Percentiles rank a stretch among this genome's conserved stretches.
phyloP scores from a whole-genome alignment of 2,797 vertebrate genomes.

The Ptychobarbus kaznakovi region DNA sequence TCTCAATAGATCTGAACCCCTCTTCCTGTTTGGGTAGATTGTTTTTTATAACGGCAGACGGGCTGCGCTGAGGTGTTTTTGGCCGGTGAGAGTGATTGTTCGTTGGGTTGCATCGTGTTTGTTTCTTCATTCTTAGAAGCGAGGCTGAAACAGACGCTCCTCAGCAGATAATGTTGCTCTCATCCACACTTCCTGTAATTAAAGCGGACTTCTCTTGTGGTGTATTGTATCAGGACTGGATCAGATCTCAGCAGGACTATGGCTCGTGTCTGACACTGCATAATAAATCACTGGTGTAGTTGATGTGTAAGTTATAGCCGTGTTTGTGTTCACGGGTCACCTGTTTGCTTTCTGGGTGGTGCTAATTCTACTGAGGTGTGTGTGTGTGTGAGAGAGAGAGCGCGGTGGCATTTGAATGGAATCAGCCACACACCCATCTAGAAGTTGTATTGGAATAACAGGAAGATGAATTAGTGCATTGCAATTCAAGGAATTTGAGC shows the following conservation, averaged over 20 bases:
- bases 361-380: neutral
- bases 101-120: neutral
- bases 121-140: conserved; percentile 6
- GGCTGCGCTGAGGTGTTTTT: no score
- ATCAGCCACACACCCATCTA: neutral
- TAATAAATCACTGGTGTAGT: conserved; percentile 3
- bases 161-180: conserved; percentile 9
- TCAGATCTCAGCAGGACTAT: conserved; percentile 8
- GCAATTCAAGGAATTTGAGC: neutral
- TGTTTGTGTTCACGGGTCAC: neutral
- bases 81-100: neutral
- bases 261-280: neutral
- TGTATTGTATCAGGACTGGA: conserved; percentile 13
- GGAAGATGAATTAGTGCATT: neutral
- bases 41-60: neutral
- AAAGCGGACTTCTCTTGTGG: neutral
- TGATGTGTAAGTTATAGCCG: neutral
- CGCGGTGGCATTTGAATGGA: neutral
- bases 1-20: conserved; percentile 11
- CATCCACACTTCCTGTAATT: neutral
- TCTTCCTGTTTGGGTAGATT: neutral
- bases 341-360: neutral
- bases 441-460: neutral
- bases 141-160: neutral
- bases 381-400: neutral